These are phyloP conservation scores for Chironomus tentans DNA, from an alignment of 2,888 invertebrate genomes.

Conservation along the genomic window DNA sequence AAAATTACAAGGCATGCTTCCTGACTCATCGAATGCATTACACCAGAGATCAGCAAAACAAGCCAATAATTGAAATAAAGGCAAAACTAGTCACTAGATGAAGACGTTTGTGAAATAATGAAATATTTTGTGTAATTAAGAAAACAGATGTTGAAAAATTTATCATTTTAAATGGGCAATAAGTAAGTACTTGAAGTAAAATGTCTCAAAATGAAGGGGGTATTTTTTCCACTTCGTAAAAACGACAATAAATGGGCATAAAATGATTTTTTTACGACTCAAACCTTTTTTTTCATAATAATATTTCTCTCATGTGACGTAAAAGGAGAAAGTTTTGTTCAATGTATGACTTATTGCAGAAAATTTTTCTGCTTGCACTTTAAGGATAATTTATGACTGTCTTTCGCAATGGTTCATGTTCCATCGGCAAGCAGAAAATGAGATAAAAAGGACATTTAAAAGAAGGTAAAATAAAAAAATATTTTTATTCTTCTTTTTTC, in stretches of 20 bases:
- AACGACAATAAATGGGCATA: not conserved
- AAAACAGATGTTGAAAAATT: constrained; percentile 15
- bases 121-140: not conserved
- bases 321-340: not conserved
- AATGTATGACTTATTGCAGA: constrained; percentile 9
- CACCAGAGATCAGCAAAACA: too few species aligned
- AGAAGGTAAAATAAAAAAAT: not conserved
- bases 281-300: constrained; percentile 10
- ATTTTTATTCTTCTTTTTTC: not conserved
- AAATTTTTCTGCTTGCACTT: not conserved
- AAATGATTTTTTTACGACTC: not conserved
- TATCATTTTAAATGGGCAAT: not conserved
- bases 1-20: too few species aligned
- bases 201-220: not conserved
- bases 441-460: not conserved
- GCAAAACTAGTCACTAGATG: not conserved
- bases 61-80: too few species aligned
- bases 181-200: not conserved
- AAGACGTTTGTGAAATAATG: not conserved
- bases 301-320: not conserved
- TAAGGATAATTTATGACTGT: constrained; percentile 7
- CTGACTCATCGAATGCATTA: too few species aligned
- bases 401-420: constrained; percentile 6
- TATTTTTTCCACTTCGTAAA: not conserved
- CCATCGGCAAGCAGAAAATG: not conserved